Evolutionary conservation across 2,797 vertebrate species (phyloP).

Genomic region (Telmatherina bonti): DNA sequence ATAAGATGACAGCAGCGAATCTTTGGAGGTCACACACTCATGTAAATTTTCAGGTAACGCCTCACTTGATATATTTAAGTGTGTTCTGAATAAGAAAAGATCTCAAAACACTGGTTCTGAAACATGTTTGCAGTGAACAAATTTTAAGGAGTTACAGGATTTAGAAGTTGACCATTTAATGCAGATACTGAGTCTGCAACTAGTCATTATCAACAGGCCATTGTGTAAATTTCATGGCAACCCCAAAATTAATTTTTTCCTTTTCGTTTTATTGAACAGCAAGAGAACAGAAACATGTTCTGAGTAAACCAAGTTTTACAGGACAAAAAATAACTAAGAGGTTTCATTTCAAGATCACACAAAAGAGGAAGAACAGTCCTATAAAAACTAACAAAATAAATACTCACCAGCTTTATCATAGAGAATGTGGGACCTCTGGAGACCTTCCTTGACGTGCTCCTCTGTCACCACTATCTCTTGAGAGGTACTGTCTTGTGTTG

Average conservation of each 20-base stretch:
- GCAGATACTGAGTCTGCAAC: no score
- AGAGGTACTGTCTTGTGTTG: conserved; percentile 27
- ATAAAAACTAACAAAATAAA: neutral
- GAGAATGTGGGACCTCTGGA: conserved; percentile 95
- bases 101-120: neutral
- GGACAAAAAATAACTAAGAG: neutral
- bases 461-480: conserved; percentile 87
- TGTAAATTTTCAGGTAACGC: neutral
- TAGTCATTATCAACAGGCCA: no score
- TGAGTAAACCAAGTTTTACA: neutral
- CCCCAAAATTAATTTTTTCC: no score
- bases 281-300: neutral
- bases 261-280: no score
- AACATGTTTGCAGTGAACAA: neutral
- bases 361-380: neutral
- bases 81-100: no score
- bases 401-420: conserved; percentile 95
- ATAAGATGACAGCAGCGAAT: neutral
- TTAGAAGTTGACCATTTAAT: no score
- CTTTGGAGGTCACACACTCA: no score
- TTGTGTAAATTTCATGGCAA: no score
- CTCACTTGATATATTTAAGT: no score
- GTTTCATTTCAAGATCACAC: no score
- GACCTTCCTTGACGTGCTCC: conserved; percentile 92
- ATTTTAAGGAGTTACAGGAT: neutral